Evolutionary conservation across 2,113 vertebrate genomes (phyloP), one percentile per base, ranked within the genome.

Genomic region (Pionites leucogaster): DNA sequence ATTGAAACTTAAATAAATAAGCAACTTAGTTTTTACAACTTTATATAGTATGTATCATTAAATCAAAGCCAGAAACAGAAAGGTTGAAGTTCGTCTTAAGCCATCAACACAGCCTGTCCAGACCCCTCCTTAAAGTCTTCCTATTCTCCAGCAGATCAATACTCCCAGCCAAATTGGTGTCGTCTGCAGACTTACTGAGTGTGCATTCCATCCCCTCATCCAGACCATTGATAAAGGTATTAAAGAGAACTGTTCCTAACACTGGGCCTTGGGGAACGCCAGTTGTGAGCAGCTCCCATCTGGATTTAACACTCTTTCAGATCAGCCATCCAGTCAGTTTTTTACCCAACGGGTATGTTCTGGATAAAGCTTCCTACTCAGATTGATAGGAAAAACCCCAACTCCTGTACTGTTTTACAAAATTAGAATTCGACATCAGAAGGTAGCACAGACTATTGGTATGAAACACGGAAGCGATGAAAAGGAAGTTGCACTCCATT

Each of bases 191-290:
- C 6, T 31, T 22, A 17, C 28, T 27, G 49, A 84, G 17, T 10
- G 10, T 50, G 27, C 10, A 17, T 18, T 50, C 0, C 0, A 44
- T 44, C 28, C 63, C 31, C 39, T 50, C 62, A 18, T 57, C 35
- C 25, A 64, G 25, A 42, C 35, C 31, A 3, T 13, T 33, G 47
- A 70, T 17, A 35, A 70, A 49, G 31, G 13, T 19, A 57, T 50
- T 50, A 20, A 76, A 49, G 5, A 64, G 35, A 10, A 35, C 31
- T 35, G 19, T 17, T 10, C 13, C 9, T 35, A 33, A 5, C 27
- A 10, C 18, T 42, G 39, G 42, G 18, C 8, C 23, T 49, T 28
- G 27, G 27, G 22, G 17, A 49, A 3, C 23, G 20, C 6, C 29
- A 27, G 10, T 44, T 44, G 27, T 11, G 42, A 33, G 81, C 37